Percentiles rank a stretch among this genome's conserved stretches.
These are phyloP conservation scores for Pharmacophagus antenor DNA, from an alignment of 2,888 invertebrate species.

Conservation along the genomic window DNA sequence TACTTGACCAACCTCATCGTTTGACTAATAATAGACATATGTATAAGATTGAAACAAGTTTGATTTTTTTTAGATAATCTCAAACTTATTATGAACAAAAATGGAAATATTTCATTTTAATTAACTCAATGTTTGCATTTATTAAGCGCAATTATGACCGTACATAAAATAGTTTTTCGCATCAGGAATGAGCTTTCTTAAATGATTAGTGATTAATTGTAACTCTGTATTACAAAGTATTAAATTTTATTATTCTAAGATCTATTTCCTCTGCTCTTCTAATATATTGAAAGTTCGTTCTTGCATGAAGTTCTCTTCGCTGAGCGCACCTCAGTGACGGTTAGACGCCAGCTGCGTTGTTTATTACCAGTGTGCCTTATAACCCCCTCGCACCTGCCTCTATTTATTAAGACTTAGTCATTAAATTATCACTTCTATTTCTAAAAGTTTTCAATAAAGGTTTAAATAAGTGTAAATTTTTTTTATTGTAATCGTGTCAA, in stretches of 20 bases:
- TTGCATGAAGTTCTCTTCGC: slow-evolving; percentile 26
- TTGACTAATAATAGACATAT: no score
- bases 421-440: slow-evolving; percentile 12
- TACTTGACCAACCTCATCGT: no score
- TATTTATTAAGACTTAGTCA: slow-evolving; percentile 6
- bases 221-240: background rate
- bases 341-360: slow-evolving; percentile 54
- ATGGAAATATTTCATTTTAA: no score
- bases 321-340: slow-evolving; percentile 49
- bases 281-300: background rate
- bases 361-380: slow-evolving; percentile 32
- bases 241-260: background rate
- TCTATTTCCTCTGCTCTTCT: background rate
- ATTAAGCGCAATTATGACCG: no score
- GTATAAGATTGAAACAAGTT: no score
- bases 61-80: no score
- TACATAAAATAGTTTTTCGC: no score
- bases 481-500: background rate
- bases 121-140: no score
- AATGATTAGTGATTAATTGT: no score
- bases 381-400: slow-evolving; percentile 47
- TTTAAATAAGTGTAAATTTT: background rate
- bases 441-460: background rate
- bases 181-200: no score
- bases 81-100: no score